Conservation (phyloP, 1,140 invertebrate genomes). For the Cephus cinctus region DNA sequence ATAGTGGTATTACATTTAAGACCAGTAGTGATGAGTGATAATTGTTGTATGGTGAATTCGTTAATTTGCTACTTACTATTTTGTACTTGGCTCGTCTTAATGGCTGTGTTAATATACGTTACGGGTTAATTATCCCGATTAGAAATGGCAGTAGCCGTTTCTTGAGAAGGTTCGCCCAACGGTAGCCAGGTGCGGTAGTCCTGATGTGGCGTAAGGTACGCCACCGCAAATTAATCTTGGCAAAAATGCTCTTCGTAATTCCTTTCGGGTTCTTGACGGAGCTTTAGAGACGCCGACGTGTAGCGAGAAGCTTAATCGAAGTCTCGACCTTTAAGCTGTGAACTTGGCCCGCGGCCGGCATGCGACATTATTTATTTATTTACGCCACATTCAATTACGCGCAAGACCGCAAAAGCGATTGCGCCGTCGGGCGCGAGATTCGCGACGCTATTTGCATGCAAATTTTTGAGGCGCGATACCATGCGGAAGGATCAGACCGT, state of each 20-base stretch:
- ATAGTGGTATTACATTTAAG: too few relatives aligned
- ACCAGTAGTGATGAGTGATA: too few relatives aligned
- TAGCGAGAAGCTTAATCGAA: slow-evolving; percentile 40
- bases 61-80: too few relatives aligned
- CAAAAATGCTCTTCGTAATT: slow-evolving; percentile 15
- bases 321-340: slow-evolving; percentile 40
- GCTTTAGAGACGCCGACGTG: slow-evolving; percentile 23
- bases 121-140: too few relatives aligned
- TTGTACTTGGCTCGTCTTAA: too few relatives aligned
- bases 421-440: slow-evolving; percentile 26
- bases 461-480: slow-evolving; percentile 28
- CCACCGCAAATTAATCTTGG: slow-evolving; percentile 47
- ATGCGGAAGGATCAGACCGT: neutral
- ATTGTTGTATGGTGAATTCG: too few relatives aligned
- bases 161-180: too few relatives aligned
- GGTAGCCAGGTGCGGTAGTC: slow-evolving; percentile 33
- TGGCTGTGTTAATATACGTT: too few relatives aligned
- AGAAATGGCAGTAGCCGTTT: too few relatives aligned
- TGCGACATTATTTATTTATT: slow-evolving; percentile 53
- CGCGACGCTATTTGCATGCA: slow-evolving; percentile 50
- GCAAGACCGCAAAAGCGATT: slow-evolving; percentile 48
- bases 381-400: slow-evolving; percentile 52
- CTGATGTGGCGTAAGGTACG: slow-evolving; percentile 19
- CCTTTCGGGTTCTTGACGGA: slow-evolving; percentile 22
- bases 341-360: slow-evolving; percentile 16